These are phyloP conservation scores for Heliconius hermathena DNA, from an alignment of 1,140 invertebrate genomes.

Conservation along the genomic window DNA sequence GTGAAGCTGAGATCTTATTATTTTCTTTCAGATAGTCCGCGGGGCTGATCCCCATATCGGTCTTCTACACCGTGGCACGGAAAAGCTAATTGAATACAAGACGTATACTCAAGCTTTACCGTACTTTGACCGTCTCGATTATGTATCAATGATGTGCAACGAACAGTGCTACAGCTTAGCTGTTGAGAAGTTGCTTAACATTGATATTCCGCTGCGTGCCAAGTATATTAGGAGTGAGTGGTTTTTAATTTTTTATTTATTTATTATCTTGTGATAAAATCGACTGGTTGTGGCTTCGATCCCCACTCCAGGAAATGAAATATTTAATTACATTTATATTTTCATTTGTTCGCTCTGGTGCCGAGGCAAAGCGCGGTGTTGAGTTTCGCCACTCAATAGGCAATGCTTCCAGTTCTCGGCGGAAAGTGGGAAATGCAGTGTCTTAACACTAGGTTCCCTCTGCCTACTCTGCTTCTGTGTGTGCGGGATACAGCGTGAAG, in stretches of 20 bases:
- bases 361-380: too few relatives aligned
- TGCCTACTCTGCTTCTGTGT: too few relatives aligned
- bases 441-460: too few relatives aligned
- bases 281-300: too few relatives aligned
- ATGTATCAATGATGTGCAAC: conserved; percentile 99
- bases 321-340: background rate
- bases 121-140: conserved; percentile 99
- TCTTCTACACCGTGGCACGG: conserved; percentile 96
- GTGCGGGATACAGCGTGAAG: too few relatives aligned
- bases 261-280: background rate
- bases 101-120: conserved; percentile 98
- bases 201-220: conserved; percentile 95
- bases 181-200: conserved; percentile 97
- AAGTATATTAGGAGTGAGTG: conserved; percentile 97
- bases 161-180: conserved; percentile 98
- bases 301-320: background rate
- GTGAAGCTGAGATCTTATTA: background rate
- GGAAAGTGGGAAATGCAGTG: too few relatives aligned
- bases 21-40: conserved; percentile 86
- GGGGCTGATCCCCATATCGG: conserved; percentile 98
- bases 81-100: conserved; percentile 99
- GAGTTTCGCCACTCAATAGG: too few relatives aligned
- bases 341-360: too few relatives aligned
- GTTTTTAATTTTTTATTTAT: background rate
- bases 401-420: too few relatives aligned